Conservation (phyloP, 2,888 invertebrate genomes). For the Aethes cnicana region DNA sequence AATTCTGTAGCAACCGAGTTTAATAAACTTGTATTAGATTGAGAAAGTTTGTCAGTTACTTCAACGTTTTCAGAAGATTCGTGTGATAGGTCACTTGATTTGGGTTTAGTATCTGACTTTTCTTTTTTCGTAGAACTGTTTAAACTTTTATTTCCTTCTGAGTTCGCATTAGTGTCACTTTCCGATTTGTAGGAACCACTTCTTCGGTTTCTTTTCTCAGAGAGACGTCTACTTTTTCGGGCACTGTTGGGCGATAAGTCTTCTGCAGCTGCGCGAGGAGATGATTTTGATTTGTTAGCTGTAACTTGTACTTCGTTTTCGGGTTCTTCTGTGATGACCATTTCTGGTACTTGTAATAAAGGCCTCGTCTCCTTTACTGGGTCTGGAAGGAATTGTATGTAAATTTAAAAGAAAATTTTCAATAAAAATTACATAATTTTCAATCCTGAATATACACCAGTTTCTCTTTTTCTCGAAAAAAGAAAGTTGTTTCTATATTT, state of each 20-base stretch:
- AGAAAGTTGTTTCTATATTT: too few relatives aligned
- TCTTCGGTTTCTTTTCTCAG: constrained; percentile 41
- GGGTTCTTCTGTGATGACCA: constrained; percentile 55
- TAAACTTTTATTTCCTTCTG: constrained; percentile 6
- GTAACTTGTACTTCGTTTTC: constrained; percentile 43
- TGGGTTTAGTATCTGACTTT: background rate
- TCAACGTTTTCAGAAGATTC: constrained; percentile 11
- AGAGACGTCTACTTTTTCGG: constrained; percentile 42
- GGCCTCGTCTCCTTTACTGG: too few relatives aligned
- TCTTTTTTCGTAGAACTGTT: constrained; percentile 7
- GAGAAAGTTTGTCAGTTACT: constrained; percentile 37
- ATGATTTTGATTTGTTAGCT: constrained; percentile 22
- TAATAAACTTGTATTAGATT: constrained; percentile 46
- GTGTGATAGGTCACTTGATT: background rate
- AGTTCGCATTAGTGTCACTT: constrained; percentile 26
- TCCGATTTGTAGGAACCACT: constrained; percentile 35
- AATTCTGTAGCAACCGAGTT: constrained; percentile 43
- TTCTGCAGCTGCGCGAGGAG: constrained; percentile 25
- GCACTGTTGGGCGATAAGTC: constrained; percentile 33
- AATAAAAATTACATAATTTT: too few relatives aligned
- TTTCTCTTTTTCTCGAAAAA: too few relatives aligned
- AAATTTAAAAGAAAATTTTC: too few relatives aligned
- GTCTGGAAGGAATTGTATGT: too few relatives aligned
- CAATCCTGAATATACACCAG: too few relatives aligned
- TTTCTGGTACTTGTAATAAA: constrained; percentile 20